phyloP scores from a whole-genome alignment of 2,113 vertebrate genomes.

The Ceyx cyanopectus region DNA sequence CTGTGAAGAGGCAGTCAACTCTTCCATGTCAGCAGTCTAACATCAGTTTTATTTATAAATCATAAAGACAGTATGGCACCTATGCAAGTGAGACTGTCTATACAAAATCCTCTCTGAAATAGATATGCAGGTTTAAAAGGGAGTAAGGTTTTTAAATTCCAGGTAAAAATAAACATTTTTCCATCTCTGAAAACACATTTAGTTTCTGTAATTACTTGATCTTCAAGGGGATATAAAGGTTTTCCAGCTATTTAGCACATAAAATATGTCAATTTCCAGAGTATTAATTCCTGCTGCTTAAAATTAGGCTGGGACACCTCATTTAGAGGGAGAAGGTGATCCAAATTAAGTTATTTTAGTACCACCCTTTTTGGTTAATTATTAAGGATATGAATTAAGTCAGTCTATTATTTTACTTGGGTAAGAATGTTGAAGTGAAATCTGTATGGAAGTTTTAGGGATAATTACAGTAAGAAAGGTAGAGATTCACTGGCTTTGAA shows the following conservation, averaged over 20 bases:
- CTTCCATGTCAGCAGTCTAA: not conserved
- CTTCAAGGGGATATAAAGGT: constrained; percentile 16
- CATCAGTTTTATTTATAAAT: not conserved
- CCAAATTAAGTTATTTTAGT: not conserved
- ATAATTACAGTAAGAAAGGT: not conserved
- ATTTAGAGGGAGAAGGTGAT: not conserved
- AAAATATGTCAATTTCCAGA: not conserved
- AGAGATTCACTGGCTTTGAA: not conserved
- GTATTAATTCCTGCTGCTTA: not conserved
- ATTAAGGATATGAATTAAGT: not conserved
- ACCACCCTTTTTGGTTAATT: not conserved
- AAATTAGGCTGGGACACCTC: not conserved
- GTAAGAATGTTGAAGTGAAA: not conserved
- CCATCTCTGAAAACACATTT: not conserved
- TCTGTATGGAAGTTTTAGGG: not conserved
- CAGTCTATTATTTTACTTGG: not conserved
- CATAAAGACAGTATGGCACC: not conserved
- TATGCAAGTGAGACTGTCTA: not conserved
- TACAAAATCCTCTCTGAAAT: not conserved
- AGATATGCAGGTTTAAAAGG: not conserved
- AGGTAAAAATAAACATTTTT: not conserved
- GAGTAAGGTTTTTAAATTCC: not conserved
- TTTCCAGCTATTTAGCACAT: not conserved
- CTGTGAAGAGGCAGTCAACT: not conserved
- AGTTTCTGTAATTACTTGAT: not conserved